Conservation (phyloP, 1,140 invertebrate genomes). For the Augochlora pura region DNA sequence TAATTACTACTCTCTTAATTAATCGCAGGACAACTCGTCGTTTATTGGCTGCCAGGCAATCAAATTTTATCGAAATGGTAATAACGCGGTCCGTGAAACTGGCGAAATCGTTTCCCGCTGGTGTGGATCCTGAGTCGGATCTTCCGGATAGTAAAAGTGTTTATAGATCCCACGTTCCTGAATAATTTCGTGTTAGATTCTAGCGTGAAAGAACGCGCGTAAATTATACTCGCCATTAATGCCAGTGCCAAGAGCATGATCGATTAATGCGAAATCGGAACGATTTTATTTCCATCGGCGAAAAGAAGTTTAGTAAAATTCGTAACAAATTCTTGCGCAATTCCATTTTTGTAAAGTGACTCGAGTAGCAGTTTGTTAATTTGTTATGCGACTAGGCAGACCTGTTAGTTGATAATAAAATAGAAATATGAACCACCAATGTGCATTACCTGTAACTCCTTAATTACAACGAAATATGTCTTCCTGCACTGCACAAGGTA, state of each 20-base stretch:
- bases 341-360: no score
- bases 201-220: neutral
- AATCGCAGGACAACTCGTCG: no score
- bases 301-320: neutral
- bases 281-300: neutral
- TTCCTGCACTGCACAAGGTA: no score
- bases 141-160: neutral
- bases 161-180: neutral
- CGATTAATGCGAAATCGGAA: neutral
- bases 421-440: no score
- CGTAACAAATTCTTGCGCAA: neutral
- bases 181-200: neutral
- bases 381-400: no score
- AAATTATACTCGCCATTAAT: neutral
- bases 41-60: neutral
- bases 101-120: neutral
- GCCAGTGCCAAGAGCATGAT: neutral
- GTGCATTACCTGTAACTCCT: no score
- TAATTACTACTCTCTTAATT: neutral
- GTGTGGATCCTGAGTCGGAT: neutral
- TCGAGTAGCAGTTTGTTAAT: no score
- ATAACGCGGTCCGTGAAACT: neutral
- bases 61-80: conserved; percentile 8
- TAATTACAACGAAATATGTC: no score
- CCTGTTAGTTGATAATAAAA: no score